A percentile compares a stretch with the other conserved stretches of the same genome.
Conservation (phyloP, 2,113 vertebrate genomes). For the Campylomormyrus tamandua region DNA sequence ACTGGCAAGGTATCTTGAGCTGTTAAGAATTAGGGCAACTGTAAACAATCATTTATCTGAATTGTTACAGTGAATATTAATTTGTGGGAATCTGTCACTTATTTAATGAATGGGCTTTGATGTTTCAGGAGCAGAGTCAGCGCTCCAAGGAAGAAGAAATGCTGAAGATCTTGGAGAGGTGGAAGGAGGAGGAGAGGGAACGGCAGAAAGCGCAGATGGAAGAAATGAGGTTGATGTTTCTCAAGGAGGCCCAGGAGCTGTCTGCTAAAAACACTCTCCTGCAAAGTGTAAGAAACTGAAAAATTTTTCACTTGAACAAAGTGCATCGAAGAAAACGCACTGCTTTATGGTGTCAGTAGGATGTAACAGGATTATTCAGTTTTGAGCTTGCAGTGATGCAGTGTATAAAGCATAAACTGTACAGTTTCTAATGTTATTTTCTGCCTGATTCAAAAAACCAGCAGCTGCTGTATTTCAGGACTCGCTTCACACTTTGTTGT, state of each 20-base stretch:
- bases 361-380: background rate
- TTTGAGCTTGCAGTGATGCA: background rate
- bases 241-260: slow-evolving; percentile 76
- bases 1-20: background rate
- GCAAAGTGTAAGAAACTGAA: slow-evolving; percentile 58
- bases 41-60: background rate
- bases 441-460: background rate
- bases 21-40: background rate
- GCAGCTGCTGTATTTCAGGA: background rate
- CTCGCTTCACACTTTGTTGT: background rate
- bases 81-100: background rate
- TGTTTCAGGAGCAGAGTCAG: slow-evolving; percentile 75
- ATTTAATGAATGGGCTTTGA: background rate
- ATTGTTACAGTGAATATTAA: background rate
- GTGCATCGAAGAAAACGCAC: background rate
- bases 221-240: slow-evolving; percentile 79
- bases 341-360: background rate
- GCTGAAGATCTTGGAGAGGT: slow-evolving; percentile 69
- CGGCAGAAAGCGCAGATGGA: slow-evolving; percentile 73
- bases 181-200: slow-evolving; percentile 79
- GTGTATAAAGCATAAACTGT: background rate
- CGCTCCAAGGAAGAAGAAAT: slow-evolving; percentile 73
- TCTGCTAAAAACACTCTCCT: slow-evolving; percentile 65
- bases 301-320: background rate
- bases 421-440: background rate